phyloP scores from a whole-genome alignment of 2,113 vertebrate species.

The Leptocoma aspasia region DNA sequence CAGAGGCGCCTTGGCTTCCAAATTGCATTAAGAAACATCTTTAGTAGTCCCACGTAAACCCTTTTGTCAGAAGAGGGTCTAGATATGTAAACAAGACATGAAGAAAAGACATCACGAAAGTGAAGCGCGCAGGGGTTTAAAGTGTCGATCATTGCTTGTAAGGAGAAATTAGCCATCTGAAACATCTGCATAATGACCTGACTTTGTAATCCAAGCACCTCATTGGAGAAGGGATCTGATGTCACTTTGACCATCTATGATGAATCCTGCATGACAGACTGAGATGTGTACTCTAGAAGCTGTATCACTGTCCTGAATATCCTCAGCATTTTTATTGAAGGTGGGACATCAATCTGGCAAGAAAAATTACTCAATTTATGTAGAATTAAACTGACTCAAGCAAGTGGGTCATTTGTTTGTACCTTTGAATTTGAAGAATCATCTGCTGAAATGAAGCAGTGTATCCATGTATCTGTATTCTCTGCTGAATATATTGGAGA shows the following conservation, averaged over 20 bases:
- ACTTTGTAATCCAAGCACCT: not conserved
- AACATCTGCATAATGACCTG: not conserved
- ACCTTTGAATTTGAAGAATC: not conserved
- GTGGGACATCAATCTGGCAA: not conserved
- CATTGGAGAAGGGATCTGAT: not conserved
- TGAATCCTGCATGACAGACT: not conserved
- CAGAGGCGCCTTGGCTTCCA: not conserved
- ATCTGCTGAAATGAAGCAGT: not conserved
- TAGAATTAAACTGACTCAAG: not conserved
- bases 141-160: rapidly evolving
- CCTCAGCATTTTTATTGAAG: not conserved
- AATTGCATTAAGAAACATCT: not conserved
- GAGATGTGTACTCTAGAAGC: not conserved
- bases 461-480: not conserved
- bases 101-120: not conserved
- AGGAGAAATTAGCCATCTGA: not conserved
- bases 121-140: not conserved
- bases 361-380: not conserved
- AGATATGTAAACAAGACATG: not conserved
- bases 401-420: not conserved
- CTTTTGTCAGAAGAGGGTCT: not conserved
- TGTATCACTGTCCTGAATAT: not conserved
- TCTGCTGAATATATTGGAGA: not conserved
- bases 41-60: not conserved
- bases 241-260: not conserved